Base-by-base conservation (phyloP, 2,888 invertebrate genomes). In the Caenorhabditis afra region DNA sequence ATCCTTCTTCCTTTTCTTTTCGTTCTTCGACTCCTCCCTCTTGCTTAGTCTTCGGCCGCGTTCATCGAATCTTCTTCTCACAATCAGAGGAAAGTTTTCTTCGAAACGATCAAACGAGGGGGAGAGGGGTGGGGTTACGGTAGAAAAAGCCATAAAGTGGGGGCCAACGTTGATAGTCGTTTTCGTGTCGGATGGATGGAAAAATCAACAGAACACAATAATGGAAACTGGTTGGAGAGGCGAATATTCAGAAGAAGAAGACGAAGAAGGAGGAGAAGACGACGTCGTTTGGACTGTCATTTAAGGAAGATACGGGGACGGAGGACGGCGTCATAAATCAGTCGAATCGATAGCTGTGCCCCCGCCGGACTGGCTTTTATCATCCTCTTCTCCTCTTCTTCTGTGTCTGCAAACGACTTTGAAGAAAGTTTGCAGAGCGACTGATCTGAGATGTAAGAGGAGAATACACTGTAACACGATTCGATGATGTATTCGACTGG, bases 161-260 rank as follows among this genome's bases (percentile, higher is more conserved):
- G n/a, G 29, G 29, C 29, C 29, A 7, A 29, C 68, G 53, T 59
- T 57, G 47, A n/a, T n/a, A n/a, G 47, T 66, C 57, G 57, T 66
- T 55, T 29, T 29, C 29, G 47, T 57, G 64, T 47, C 53, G 64
- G 57, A 62, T 61, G 53, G 61, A 53, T 53, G 44, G 55, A 74
- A 67, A 67, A 68, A 57, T 68, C 76, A 76, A 76, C 76, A 76
- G 67, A 75, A 75, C 66, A 67, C 71, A 71, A 71, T 71, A 71
- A 71, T 71, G 64, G 49, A 23, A 71, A 71, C 71, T 71, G 71
- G 71, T 71, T 71, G 62, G 55, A 22, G 47, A n/a, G 3, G 47
- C 41, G 22, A 29, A 29, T 29, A 29, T 29, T 29, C 35, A 7
- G 35, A 44, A 8, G 39, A 39, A 16, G 29, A 12, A 49, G 29